A percentile compares a stretch with the other conserved stretches of the same genome.
Evolutionary conservation across 2,113 vertebrate genomes (phyloP).

Genomic region (Leucoraja erinaceus): DNA sequence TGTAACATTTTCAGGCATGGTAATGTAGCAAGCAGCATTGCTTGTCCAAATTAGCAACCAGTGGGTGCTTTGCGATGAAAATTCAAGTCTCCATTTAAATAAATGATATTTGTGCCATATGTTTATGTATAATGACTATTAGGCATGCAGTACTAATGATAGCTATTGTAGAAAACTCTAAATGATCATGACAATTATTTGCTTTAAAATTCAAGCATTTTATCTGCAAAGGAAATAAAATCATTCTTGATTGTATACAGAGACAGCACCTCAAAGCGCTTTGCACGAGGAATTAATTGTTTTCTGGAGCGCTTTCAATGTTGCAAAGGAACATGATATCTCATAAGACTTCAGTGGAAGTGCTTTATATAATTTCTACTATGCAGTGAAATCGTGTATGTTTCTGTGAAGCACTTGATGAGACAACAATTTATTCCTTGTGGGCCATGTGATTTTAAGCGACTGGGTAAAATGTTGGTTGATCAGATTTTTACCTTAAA

Average conservation of each 20-base stretch:
- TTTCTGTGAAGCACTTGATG: not conserved
- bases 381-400: not conserved
- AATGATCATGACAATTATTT: not conserved
- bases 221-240: not conserved
- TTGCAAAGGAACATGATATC: conserved; percentile 14
- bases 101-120: not conserved
- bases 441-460: not conserved
- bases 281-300: conserved; percentile 3
- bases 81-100: conserved; percentile 23
- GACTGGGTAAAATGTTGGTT: not conserved
- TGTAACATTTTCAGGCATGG: not conserved
- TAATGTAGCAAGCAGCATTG: not conserved
- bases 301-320: not conserved
- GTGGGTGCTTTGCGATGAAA: not conserved
- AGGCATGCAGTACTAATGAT: not conserved
- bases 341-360: not conserved
- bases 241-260: not conserved
- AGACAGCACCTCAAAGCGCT: not conserved
- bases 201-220: not conserved
- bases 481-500: not conserved
- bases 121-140: not conserved
- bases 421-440: not conserved
- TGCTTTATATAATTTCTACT: conserved; percentile 11
- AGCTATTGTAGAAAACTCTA: not conserved
- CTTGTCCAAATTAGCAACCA: not conserved